These are phyloP conservation scores for Protonibea diacanthus DNA, from an alignment of 2,797 vertebrate genomes.

Conservation along the genomic window DNA sequence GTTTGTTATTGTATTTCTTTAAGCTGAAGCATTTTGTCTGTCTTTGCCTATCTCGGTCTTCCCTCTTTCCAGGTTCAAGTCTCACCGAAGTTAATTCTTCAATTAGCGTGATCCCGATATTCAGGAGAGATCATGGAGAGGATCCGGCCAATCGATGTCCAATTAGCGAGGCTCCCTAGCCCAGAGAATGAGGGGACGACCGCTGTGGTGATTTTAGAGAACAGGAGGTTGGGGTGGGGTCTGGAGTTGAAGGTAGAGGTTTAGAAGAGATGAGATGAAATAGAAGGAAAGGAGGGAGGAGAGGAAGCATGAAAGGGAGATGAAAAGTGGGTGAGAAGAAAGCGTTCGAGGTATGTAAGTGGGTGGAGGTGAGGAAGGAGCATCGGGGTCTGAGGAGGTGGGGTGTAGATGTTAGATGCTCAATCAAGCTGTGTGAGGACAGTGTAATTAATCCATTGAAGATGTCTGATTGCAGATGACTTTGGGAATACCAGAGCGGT, in stretches of 20 bases:
- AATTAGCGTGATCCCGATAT: conserved; percentile 82
- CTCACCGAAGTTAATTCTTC: conserved; percentile 84
- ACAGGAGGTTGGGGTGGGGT: conserved; percentile 33
- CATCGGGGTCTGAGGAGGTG: conserved; percentile 63
- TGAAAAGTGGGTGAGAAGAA: conserved; percentile 63
- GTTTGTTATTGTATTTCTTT: conserved; percentile 54
- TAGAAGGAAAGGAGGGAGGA: conserved; percentile 1
- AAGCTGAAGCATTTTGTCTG: conserved; percentile 73
- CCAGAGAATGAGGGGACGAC: conserved; percentile 25
- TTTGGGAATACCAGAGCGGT: conserved; percentile 82
- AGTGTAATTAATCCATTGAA: conserved; percentile 88
- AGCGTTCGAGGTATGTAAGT: conserved; percentile 54
- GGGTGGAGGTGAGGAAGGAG: conserved; percentile 70
- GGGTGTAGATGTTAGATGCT: conserved; percentile 81
- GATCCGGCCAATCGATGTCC: conserved; percentile 83
- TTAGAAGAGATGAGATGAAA: conserved; percentile 24
- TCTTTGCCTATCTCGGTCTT: conserved; percentile 62
- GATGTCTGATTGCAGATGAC: conserved; percentile 89
- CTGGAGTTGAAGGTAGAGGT: conserved; percentile 47
- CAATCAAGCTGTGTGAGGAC: conserved; percentile 82
- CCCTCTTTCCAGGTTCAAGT: conserved; percentile 62
- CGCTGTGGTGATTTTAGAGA: conserved; percentile 45
- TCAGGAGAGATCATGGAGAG: conserved; percentile 81
- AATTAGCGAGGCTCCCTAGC: conserved; percentile 76
- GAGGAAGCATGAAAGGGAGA: conserved; percentile 32